Conservation (phyloP, 2,888 invertebrate species). For the Ctenicera cuprea region DNA sequence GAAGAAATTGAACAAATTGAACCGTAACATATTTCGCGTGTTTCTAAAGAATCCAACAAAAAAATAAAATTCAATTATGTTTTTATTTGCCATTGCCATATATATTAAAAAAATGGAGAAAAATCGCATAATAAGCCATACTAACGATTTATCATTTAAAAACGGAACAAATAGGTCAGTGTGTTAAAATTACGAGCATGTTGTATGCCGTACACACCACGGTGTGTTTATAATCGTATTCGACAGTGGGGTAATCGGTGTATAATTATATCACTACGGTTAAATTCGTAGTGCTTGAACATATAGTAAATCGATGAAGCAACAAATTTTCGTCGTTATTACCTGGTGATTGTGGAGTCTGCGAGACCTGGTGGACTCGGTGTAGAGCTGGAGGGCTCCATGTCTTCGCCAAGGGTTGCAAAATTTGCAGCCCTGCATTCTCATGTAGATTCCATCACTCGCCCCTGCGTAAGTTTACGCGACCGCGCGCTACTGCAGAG, state of each 20-base stretch:
- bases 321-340: constrained; percentile 31
- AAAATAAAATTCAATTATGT: too few relatives aligned
- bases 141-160: not conserved
- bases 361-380: constrained; percentile 68
- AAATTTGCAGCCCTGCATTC: constrained; percentile 52
- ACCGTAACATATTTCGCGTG: too few relatives aligned
- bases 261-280: constrained; percentile 37
- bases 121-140: too few relatives aligned
- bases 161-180: constrained; percentile 38
- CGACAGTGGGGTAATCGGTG: constrained; percentile 36
- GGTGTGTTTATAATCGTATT: constrained; percentile 40
- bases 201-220: constrained; percentile 13
- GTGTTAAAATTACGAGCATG: constrained; percentile 35
- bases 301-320: constrained; percentile 60
- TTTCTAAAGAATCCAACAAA: too few relatives aligned
- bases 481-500: constrained; percentile 53
- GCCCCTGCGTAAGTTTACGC: constrained; percentile 45
- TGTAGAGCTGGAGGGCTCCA: constrained; percentile 72
- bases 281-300: constrained; percentile 16
- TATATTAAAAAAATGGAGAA: too few relatives aligned
- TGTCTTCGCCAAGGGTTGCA: constrained; percentile 58
- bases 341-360: constrained; percentile 62
- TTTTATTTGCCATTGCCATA: too few relatives aligned
- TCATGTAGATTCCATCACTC: constrained; percentile 55
- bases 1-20: too few relatives aligned